Evolutionary conservation across 2,113 vertebrate genomes (phyloP).

Genomic region (Balaenoptera acutorostrata): DNA sequence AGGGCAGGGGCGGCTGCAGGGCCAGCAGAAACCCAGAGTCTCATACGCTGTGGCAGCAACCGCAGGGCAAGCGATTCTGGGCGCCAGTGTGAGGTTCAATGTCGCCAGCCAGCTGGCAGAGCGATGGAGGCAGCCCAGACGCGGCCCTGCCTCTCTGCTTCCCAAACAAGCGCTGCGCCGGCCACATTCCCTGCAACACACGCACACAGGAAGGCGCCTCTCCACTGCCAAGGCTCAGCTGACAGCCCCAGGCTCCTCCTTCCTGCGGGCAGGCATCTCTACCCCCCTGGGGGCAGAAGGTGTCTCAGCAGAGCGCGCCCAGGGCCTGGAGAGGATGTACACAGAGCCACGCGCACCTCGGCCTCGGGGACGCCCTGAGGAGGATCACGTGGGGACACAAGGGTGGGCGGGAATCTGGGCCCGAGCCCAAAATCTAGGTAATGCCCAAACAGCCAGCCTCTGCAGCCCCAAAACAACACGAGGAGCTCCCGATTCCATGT

Average conservation of each 20-base stretch:
- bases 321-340: accelerated
- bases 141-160: too few relatives aligned
- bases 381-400: neutral
- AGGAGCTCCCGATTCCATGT: neutral
- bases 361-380: too few relatives aligned
- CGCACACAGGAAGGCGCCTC: neutral
- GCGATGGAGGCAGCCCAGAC: accelerated
- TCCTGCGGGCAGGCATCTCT: neutral
- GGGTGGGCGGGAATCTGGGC: accelerated
- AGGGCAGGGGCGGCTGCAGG: too few relatives aligned
- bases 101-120: neutral
- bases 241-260: neutral
- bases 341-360: neutral
- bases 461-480: neutral
- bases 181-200: neutral
- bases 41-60: accelerated
- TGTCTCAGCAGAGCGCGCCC: too few relatives aligned
- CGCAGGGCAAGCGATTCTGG: accelerated
- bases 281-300: too few relatives aligned
- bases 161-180: neutral
- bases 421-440: neutral
- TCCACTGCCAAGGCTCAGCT: accelerated
- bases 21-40: neutral
- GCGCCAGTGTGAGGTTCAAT: neutral
- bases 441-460: neutral